Percentiles rank a stretch among this genome's conserved stretches.
These are phyloP conservation scores for Zele albiditarsus DNA, from an alignment of 2,888 invertebrate species.

Conservation along the genomic window DNA sequence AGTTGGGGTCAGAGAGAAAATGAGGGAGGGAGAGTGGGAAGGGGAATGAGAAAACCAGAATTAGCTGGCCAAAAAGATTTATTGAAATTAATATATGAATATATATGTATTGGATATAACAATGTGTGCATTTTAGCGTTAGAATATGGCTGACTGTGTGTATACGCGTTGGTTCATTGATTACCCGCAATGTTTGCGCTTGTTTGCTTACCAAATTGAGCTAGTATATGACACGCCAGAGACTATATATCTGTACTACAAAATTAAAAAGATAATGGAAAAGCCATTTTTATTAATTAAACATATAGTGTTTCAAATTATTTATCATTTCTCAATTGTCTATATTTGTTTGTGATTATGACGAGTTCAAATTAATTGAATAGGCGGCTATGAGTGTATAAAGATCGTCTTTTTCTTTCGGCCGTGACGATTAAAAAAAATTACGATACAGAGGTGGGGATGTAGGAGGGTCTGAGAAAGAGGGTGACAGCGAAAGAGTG, in stretches of 20 bases:
- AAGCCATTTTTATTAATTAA: neutral
- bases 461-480: neutral
- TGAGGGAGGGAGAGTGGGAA: neutral
- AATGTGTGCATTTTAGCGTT: neutral
- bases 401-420: neutral
- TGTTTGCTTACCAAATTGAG: slow-evolving; percentile 20
- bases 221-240: slow-evolving; percentile 1
- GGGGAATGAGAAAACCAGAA: neutral
- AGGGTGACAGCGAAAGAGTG: neutral
- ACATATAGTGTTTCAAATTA: neutral
- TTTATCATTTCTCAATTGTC: neutral
- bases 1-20: no score
- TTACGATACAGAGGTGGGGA: neutral
- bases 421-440: neutral
- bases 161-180: slow-evolving; percentile 31
- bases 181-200: slow-evolving; percentile 28
- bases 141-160: slow-evolving; percentile 23
- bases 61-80: no score
- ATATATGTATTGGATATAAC: neutral
- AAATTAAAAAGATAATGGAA: slow-evolving; percentile 6
- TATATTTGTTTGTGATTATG: no score
- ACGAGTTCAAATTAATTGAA: no score
- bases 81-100: neutral
- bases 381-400: neutral
- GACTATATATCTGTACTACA: neutral